These are phyloP conservation scores for Nycteola revayana DNA, from an alignment of 2,888 invertebrate species.

Conservation along the genomic window DNA sequence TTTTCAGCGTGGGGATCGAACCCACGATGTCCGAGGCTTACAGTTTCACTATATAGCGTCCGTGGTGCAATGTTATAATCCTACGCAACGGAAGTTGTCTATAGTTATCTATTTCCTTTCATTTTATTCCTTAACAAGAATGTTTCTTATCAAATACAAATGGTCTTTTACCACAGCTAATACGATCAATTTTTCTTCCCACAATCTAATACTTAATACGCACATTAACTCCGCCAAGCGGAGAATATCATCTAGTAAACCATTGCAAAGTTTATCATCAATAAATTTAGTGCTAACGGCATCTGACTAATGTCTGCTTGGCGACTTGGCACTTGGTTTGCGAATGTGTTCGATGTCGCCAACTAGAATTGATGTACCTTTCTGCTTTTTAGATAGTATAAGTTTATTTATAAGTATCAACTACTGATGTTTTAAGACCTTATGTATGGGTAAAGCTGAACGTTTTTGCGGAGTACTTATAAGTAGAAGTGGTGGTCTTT, in stretches of 20 bases:
- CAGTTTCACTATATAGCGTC: no score
- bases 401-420: conserved; percentile 21
- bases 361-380: conserved; percentile 33
- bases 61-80: no score
- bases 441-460: no score
- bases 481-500: no score
- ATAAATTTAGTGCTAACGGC: conserved; percentile 23
- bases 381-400: conserved; percentile 25
- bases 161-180: conserved; percentile 3
- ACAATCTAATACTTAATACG: conserved; percentile 14
- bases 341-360: conserved; percentile 22
- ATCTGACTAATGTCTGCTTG: conserved; percentile 28
- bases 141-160: no score
- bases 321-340: neutral
- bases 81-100: no score
- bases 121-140: no score
- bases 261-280: conserved; percentile 10
- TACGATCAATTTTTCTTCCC: conserved; percentile 12
- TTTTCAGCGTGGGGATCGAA: no score
- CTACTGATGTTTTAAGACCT: neutral
- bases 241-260: conserved; percentile 11
- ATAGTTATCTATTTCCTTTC: no score
- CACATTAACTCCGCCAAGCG: conserved; percentile 9
- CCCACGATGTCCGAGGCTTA: no score
- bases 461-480: no score